A percentile compares a stretch with the other conserved stretches of the same genome.
Conservation (phyloP, 2,888 invertebrate species). For the Epirrhoe tristata region DNA sequence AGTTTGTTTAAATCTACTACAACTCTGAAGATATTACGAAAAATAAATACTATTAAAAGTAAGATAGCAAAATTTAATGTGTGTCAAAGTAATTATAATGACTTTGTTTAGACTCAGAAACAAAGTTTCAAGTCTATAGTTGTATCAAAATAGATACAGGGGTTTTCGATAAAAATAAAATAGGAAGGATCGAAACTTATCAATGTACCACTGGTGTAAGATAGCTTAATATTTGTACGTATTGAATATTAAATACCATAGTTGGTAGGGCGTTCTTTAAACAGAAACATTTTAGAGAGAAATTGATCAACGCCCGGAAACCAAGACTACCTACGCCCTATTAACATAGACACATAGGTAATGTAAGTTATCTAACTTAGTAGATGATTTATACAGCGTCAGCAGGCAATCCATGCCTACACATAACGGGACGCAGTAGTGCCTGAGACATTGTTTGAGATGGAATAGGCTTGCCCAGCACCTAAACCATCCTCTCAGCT, state of each 20-base stretch:
- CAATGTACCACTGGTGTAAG: slow-evolving; percentile 23
- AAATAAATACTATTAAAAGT: slow-evolving; percentile 5
- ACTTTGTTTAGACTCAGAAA: slow-evolving; percentile 33
- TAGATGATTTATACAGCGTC: too few relatives aligned
- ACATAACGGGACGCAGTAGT: too few relatives aligned
- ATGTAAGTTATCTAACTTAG: too few relatives aligned
- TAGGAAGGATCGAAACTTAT: slow-evolving; percentile 25
- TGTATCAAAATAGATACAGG: slow-evolving; percentile 37
- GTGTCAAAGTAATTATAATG: slow-evolving; percentile 30
- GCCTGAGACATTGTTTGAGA: too few relatives aligned
- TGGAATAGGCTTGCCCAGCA: too few relatives aligned
- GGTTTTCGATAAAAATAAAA: slow-evolving; percentile 29
- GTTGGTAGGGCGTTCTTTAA: neutral
- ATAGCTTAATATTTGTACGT: slow-evolving; percentile 22
- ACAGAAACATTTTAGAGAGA: too few relatives aligned
- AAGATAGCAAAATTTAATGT: slow-evolving; percentile 23
- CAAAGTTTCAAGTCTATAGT: slow-evolving; percentile 39
- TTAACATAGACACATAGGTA: too few relatives aligned
- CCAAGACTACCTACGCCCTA: too few relatives aligned
- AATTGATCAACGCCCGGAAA: too few relatives aligned
- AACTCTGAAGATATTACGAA: neutral
- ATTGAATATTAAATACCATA: slow-evolving; percentile 4
- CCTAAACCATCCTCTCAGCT: too few relatives aligned
- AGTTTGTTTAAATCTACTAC: neutral
- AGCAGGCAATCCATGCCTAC: too few relatives aligned